These are phyloP conservation scores for human (Homo sapiens) DNA, from an alignment of 2,113 vertebrate species.

Conservation along the genomic window GRCh38 chr20:15385001-15385500, in stretches of 20 bases:
- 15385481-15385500: slow-evolving; percentile 51
- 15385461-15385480: slow-evolving; percentile 41
- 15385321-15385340: slow-evolving; percentile 36
- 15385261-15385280: slow-evolving; percentile 22
- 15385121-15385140: not conserved
- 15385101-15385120: not conserved
- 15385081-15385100: not conserved
- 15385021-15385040: not conserved
- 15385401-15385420: not conserved
- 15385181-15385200: not conserved
- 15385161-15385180: not conserved
- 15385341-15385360: slow-evolving; percentile 46
- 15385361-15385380: slow-evolving; percentile 56
- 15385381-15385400: slow-evolving; percentile 63
- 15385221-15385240: slow-evolving; percentile 35
- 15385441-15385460: slow-evolving; percentile 28
- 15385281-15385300: slow-evolving; percentile 33
- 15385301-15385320: slow-evolving; percentile 52
- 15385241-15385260: slow-evolving; percentile 32
- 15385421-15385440: slow-evolving; percentile 37
- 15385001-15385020: slow-evolving; percentile 19
- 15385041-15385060: not conserved
- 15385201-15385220: not conserved
- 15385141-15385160: not conserved
- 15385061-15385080: not conserved